These are phyloP conservation scores for Ataeniobius toweri DNA, from an alignment of 2,797 vertebrate genomes.

Conservation along the genomic window DNA sequence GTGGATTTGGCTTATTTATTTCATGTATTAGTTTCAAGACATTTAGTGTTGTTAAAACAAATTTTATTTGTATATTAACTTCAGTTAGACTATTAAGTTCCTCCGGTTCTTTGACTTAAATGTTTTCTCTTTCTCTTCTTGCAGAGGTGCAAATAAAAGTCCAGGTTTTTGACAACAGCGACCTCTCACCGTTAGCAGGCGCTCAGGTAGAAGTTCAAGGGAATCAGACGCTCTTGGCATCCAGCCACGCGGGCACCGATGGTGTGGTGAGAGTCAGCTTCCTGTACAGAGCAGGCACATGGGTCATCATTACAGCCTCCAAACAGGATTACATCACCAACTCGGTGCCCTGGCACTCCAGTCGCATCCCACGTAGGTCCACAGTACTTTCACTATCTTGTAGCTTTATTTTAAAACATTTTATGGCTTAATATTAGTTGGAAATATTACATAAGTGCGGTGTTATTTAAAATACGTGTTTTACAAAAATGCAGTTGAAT, in stretches of 20 bases:
- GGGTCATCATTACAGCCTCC: constrained; percentile 91
- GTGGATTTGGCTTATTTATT: neutral
- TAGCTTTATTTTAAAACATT: neutral
- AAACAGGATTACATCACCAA: constrained; percentile 91
- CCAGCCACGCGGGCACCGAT: constrained; percentile 81
- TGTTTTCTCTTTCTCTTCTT: neutral
- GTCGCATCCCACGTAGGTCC: constrained; percentile 89
- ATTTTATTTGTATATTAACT: neutral
- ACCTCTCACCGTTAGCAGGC: constrained; percentile 86
- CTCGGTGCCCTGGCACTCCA: constrained; percentile 94
- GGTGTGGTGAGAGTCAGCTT: constrained; percentile 85
- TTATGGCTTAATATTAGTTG: neutral
- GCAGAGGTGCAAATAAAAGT: constrained; percentile 95
- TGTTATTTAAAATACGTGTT: neutral
- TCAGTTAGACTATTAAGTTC: neutral
- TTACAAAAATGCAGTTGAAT: neutral
- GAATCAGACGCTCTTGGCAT: constrained; percentile 85
- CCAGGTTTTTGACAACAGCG: constrained; percentile 93
- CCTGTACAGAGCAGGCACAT: constrained; percentile 88
- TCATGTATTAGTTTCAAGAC: neutral
- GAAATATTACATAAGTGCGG: neutral
- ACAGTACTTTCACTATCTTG: neutral
- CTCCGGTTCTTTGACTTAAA: neutral
- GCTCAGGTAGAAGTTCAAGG: constrained; percentile 88
- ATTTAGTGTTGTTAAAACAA: neutral